phyloP scores from a whole-genome alignment of 2,797 vertebrate genomes.

The Gadopsis bispinosus region DNA sequence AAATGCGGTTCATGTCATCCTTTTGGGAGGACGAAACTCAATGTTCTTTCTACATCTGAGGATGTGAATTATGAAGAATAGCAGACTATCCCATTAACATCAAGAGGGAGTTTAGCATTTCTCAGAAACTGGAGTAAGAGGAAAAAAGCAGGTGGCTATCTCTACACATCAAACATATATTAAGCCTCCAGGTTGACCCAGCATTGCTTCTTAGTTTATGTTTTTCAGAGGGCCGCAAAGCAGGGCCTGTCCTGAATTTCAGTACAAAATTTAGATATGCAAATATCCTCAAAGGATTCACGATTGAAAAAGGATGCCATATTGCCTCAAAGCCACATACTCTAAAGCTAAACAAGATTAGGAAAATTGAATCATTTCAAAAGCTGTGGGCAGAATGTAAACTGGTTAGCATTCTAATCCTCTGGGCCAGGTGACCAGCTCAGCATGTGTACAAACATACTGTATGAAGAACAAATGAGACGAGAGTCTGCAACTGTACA shows the following conservation, averaged over 20 bases:
- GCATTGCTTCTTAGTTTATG: slow-evolving; percentile 77
- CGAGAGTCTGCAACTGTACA: slow-evolving; percentile 61
- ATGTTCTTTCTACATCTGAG: slow-evolving; percentile 72
- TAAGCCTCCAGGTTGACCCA: slow-evolving; percentile 82
- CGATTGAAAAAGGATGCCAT: slow-evolving; percentile 85
- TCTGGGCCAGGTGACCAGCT: slow-evolving; percentile 82
- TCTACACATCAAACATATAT: slow-evolving; percentile 87
- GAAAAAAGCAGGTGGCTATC: slow-evolving; percentile 80
- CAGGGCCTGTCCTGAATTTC: slow-evolving; percentile 84
- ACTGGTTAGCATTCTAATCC: slow-evolving; percentile 87
- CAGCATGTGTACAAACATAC: slow-evolving; percentile 80
- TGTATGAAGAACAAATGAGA: slow-evolving; percentile 74
- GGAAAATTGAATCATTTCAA: slow-evolving; percentile 90
- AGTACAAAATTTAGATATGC: slow-evolving; percentile 85
- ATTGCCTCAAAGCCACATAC: slow-evolving; percentile 87
- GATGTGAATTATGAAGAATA: slow-evolving; percentile 73
- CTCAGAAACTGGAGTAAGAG: slow-evolving; percentile 74
- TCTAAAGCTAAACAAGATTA: slow-evolving; percentile 90
- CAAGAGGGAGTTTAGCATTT: slow-evolving; percentile 79
- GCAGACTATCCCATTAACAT: slow-evolving; percentile 82
- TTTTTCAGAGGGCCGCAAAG: slow-evolving; percentile 77
- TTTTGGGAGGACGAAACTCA: slow-evolving; percentile 73
- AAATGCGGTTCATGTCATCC: slow-evolving; percentile 42
- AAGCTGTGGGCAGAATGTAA: slow-evolving; percentile 89
- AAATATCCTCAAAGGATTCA: slow-evolving; percentile 84